Percentiles rank a stretch among this genome's conserved stretches.
phyloP scores from a whole-genome alignment of 2,797 vertebrate genomes.

The Crocodylus rhombifer region DNA sequence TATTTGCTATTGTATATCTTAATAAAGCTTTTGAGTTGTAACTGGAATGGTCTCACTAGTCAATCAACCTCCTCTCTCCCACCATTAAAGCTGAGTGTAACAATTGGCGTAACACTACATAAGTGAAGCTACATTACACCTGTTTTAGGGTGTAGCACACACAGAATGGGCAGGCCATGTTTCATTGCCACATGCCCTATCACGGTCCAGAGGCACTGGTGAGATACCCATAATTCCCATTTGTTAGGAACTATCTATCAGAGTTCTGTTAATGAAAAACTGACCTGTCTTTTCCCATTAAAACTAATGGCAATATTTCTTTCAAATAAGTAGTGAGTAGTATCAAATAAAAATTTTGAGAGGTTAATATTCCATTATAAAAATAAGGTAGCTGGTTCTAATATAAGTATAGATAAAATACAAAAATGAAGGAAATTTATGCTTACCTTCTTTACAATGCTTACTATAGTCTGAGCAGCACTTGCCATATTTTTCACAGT shows the following conservation, averaged over 20 bases:
- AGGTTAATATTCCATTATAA: background rate
- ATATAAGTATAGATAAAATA: background rate
- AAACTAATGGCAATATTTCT: background rate
- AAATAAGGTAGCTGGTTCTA: background rate
- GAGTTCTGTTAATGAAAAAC: background rate
- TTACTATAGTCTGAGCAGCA: conserved; percentile 88
- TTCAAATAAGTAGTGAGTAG: background rate
- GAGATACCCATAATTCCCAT: background rate
- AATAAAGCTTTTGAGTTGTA: too few relatives aligned
- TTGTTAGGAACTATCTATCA: background rate
- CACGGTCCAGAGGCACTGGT: too few relatives aligned
- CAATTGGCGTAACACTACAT: too few relatives aligned
- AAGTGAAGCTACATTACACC: too few relatives aligned
- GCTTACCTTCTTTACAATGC: conserved; percentile 86
- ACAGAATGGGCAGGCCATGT: too few relatives aligned
- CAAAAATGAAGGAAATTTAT: accelerated
- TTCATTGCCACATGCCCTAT: too few relatives aligned
- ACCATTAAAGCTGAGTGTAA: too few relatives aligned
- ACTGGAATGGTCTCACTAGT: too few relatives aligned
- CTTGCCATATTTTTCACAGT: conserved; percentile 86
- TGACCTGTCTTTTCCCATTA: background rate
- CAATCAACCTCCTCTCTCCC: too few relatives aligned
- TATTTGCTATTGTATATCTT: too few relatives aligned
- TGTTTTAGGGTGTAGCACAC: too few relatives aligned
- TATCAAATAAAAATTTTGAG: background rate